phyloP scores from a whole-genome alignment of 2,888 invertebrate genomes.

The Ganaspis brasiliensis region DNA sequence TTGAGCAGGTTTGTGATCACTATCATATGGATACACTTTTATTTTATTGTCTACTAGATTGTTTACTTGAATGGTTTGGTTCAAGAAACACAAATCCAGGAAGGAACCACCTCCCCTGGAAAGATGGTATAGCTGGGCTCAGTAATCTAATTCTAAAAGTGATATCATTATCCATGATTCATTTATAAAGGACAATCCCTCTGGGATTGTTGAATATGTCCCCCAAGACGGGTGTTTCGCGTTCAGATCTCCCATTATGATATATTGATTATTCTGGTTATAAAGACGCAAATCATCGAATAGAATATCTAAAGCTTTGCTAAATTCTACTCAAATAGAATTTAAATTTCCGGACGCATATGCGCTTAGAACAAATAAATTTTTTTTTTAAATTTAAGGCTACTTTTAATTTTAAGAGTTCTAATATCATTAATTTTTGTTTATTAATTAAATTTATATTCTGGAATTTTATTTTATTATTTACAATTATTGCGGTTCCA shows the following conservation, averaged over 20 bases:
- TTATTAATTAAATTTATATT: too few relatives aligned
- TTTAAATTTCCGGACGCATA: background rate
- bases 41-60: background rate
- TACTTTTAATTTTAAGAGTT: too few relatives aligned
- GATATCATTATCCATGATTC: background rate
- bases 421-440: too few relatives aligned
- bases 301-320: background rate
- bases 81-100: background rate
- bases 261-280: background rate
- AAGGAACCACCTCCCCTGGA: background rate
- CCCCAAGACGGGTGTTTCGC: background rate
- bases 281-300: background rate
- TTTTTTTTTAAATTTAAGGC: too few relatives aligned
- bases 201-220: background rate
- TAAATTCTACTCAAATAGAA: background rate
- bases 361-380: too few relatives aligned
- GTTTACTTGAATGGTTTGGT: background rate
- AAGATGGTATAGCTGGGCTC: background rate
- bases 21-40: background rate
- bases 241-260: background rate
- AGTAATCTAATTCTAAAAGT: background rate
- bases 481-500: too few relatives aligned
- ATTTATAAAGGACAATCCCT: background rate
- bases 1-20: background rate
- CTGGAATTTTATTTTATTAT: too few relatives aligned